Base-by-base conservation (phyloP, 2,113 vertebrate species). In the Hemiprocne comata region DNA sequence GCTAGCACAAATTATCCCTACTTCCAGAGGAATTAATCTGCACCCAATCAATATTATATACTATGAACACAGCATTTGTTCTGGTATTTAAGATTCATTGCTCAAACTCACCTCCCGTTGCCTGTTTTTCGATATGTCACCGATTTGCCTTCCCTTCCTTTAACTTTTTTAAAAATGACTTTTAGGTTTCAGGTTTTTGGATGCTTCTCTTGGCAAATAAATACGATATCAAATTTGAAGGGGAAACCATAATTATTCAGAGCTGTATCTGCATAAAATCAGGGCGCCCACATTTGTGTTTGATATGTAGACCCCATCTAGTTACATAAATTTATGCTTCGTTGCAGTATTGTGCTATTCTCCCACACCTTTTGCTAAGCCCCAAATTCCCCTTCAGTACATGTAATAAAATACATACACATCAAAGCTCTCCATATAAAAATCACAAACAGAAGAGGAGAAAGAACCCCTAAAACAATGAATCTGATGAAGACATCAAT, bases 261-360 rank as follows among this genome's bases (percentile, higher is more conserved):
- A 44, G 75, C 23, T 29, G 13, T 65, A 71, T 55, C 72, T 77
- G 76, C 92, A 92, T 75, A 78, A 94, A 94, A 93, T 40, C 86
- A 93, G 69, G 90, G 60, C 1, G 44, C 91, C 60, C 70, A 31
- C 77, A 72, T 90, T 80, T 70, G 73, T 92, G 82, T 94, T 96
- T 91, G 36, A 85, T 31, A 77, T 15, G 77, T n/a, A 76, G 74
- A 93, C 14, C 85, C 38, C 72, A 25, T 26, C 46, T 5, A 94
- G 89, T 77, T 85, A 90, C 77, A 92, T 66, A 93, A 87, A 97
- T 96, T 91, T 90, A 90, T 89, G 81, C 70, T 84, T 70, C 92
- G 11, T 34, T 89, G 55, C 80, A 61, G 53, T 4, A 64, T 26
- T 31, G 69, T 36, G 64, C 20, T 62, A 28, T 75, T 85, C 82